phyloP scores from a whole-genome alignment of 2,113 vertebrate genomes.

The Athene noctua region DNA sequence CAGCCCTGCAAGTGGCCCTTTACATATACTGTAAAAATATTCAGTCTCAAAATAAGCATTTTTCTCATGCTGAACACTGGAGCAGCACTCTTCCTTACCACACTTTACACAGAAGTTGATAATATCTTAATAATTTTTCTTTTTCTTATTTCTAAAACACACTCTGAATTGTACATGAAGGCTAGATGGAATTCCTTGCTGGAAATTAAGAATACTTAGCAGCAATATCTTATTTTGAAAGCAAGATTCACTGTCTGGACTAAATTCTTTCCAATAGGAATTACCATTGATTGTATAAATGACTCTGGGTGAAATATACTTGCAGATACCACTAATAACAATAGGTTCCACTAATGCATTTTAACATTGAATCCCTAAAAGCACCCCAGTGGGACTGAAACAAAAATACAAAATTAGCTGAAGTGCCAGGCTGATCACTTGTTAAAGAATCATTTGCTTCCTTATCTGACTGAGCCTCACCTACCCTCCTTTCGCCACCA shows the following conservation, averaged over 20 bases:
- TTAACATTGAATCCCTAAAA: neutral
- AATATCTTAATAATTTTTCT: neutral
- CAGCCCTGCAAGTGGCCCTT: neutral
- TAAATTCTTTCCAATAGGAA: slow-evolving; percentile 6
- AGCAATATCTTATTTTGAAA: slow-evolving; percentile 4
- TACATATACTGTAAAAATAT: neutral
- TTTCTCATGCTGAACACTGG: neutral
- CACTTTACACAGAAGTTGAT: neutral
- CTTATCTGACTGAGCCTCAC: neutral
- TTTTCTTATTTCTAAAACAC: neutral
- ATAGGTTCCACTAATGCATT: neutral
- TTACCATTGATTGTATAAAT: neutral
- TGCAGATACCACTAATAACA: neutral
- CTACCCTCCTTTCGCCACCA: neutral
- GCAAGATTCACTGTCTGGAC: neutral
- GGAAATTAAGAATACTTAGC: neutral
- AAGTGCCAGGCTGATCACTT: neutral
- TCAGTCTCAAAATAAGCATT: neutral
- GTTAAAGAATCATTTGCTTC: slow-evolving; percentile 25
- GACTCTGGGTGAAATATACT: neutral
- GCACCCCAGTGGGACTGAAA: neutral
- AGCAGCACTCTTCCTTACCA: neutral
- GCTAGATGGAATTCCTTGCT: neutral
- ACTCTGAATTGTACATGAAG: neutral
- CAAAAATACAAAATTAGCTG: slow-evolving; percentile 18